A percentile compares a stretch with the other conserved stretches of the same genome.
phyloP scores from a whole-genome alignment of 2,113 vertebrate genomes.

The Piaya cayana region DNA sequence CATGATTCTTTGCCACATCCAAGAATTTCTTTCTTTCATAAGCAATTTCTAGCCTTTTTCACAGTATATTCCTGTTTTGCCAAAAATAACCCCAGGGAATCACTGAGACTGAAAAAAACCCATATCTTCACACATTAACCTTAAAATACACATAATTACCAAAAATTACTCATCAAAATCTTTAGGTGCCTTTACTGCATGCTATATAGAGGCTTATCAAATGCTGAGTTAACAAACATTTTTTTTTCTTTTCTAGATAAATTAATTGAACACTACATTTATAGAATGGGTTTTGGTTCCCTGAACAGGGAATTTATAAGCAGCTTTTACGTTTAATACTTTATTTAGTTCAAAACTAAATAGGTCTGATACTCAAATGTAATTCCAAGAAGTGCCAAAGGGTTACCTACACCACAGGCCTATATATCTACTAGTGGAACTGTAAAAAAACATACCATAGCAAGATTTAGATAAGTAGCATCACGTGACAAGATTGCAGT shows the following conservation, averaged over 20 bases:
- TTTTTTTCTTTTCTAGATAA: background rate
- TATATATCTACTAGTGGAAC: background rate
- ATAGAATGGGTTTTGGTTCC: background rate
- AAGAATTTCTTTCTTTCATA: background rate
- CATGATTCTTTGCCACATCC: background rate
- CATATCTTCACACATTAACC: background rate
- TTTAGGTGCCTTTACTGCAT: background rate
- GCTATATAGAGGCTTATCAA: background rate
- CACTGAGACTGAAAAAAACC: background rate
- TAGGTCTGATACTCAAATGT: background rate
- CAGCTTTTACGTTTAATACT: background rate
- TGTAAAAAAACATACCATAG: background rate
- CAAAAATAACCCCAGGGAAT: background rate
- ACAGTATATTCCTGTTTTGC: background rate
- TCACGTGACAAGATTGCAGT: background rate
- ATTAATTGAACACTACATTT: background rate
- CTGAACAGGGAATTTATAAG: background rate
- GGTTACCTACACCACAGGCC: background rate
- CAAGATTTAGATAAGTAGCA: background rate
- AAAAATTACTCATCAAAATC: background rate
- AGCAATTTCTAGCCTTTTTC: background rate
- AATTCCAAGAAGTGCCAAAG: background rate
- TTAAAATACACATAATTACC: background rate
- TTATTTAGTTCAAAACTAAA: background rate
- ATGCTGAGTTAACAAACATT: background rate